These are phyloP conservation scores for Martes martes DNA, from an alignment of 2,113 vertebrate species.

Conservation along the genomic window DNA sequence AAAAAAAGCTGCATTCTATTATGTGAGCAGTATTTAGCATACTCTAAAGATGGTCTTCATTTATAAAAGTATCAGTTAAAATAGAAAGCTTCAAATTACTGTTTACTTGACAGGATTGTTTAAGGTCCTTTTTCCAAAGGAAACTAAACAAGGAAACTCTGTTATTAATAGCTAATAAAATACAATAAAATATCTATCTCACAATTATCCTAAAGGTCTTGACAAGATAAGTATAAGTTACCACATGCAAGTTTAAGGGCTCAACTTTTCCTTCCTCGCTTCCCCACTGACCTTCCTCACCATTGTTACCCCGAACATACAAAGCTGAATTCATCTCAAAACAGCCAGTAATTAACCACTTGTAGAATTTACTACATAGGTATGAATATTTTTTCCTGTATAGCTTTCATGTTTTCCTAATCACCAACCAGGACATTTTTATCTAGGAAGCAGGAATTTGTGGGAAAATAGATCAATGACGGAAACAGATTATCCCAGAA, in stretches of 20 bases:
- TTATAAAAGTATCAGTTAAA: constrained; percentile 7
- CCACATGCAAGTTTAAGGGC: background rate
- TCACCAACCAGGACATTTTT: background rate
- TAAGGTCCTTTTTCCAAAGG: background rate
- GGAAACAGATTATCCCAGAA: background rate
- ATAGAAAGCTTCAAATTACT: constrained; percentile 16
- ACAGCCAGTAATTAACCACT: background rate
- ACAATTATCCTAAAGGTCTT: background rate
- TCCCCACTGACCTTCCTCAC: background rate
- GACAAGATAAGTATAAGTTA: background rate
- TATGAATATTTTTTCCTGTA: background rate
- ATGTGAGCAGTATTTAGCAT: background rate
- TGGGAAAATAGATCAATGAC: background rate
- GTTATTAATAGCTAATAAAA: background rate
- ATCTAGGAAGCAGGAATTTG: background rate
- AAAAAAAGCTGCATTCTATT: background rate
- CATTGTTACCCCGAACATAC: background rate
- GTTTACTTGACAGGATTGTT: background rate
- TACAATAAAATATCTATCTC: background rate
- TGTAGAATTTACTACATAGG: background rate
- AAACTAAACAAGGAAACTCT: constrained; percentile 33
- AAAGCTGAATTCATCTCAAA: background rate
- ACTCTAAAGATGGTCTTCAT: background rate
- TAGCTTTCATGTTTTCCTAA: background rate
- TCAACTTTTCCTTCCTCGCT: background rate